Base-by-base conservation (phyloP, 2,888 invertebrate genomes). In the Diarsia mendica region DNA sequence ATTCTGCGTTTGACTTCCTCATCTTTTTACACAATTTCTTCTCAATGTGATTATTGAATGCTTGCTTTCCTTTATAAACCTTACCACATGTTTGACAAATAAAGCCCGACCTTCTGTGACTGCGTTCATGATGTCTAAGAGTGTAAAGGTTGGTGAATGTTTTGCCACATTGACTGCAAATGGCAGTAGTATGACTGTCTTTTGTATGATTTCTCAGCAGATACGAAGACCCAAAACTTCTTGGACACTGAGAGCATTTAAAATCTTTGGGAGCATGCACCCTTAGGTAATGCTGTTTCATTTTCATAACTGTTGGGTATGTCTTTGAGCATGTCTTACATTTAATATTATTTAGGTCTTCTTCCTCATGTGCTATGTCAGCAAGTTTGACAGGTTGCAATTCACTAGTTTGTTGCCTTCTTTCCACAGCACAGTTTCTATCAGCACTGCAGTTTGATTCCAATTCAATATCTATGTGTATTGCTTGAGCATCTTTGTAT, bases 111-210 rank as follows among this genome's bases (percentile, higher is more conserved):
- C 77, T 71, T 39, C 82, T 77, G 67, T 92, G 92, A 46, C 85
- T 82, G 23, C 63, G 64, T 77, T 90, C 89, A 77, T 92, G 92
- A 48, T 80, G 79, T 66, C 80, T 84, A 6, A 92, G 79, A 9
- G 90, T 80, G 33, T 83, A 81, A 20, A 75, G 77, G 64, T 86
- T 89, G 6, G 76, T 84, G 67, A 88, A 92, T 13, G 73, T 80
- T 80, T 91, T 92, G 3, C 92, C 92, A 75, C 92, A 92, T 72
- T 89, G 85, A 4, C 85, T 83, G 61, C 92, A 92, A 1, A 90
- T 80, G 0, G 75, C 75, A 1, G 67, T 70, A 67, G 80, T 75
- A 46, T 92, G 92, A 55, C 80, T 77, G 11, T 81, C 68, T 66
- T 85, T 84, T n/a, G 67, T 77, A 55, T 92, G 92, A n/a, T 80